Conservation (phyloP, 1,140 invertebrate genomes). For the Berghia stephanieae region DNA sequence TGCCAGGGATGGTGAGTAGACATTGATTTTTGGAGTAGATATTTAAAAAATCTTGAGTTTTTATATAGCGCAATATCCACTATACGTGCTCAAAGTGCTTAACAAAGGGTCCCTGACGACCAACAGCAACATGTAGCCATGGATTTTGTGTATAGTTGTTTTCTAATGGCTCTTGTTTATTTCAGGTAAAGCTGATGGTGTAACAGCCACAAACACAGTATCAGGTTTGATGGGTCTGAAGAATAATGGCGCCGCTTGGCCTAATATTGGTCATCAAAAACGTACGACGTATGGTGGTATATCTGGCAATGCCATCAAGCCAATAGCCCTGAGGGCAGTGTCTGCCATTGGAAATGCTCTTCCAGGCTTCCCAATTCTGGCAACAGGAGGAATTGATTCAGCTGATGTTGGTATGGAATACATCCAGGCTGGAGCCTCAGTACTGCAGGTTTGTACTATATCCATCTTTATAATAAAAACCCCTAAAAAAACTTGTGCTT, state of each 20-base stretch:
- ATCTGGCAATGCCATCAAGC: slow-evolving; percentile 93
- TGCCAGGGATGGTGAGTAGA: slow-evolving; percentile 80
- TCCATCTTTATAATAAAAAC: too few species aligned
- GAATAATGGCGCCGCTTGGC: slow-evolving; percentile 86
- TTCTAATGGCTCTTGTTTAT: too few species aligned
- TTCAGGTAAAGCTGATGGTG: slow-evolving; percentile 89
- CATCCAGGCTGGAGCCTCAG: slow-evolving; percentile 87
- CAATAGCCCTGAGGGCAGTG: slow-evolving; percentile 89
- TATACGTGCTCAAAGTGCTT: too few species aligned
- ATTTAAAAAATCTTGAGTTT: too few species aligned
- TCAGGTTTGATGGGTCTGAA: slow-evolving; percentile 89
- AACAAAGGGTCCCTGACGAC: too few species aligned
- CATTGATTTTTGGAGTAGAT: background rate
- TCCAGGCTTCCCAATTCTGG: slow-evolving; percentile 91
- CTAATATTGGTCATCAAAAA: slow-evolving; percentile 82
- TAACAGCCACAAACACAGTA: slow-evolving; percentile 97
- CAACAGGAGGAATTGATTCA: slow-evolving; percentile 95
- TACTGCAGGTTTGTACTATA: slow-evolving; percentile 84
- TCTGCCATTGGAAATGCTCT: slow-evolving; percentile 84
- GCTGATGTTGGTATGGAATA: slow-evolving; percentile 94
- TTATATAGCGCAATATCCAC: too few species aligned
- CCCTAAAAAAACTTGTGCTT: too few species aligned
- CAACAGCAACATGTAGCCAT: too few species aligned
- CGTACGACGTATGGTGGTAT: slow-evolving; percentile 95
- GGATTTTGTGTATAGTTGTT: too few species aligned